phyloP scores from a whole-genome alignment of 2,113 vertebrate genomes.

The Sinosuthora webbiana region DNA sequence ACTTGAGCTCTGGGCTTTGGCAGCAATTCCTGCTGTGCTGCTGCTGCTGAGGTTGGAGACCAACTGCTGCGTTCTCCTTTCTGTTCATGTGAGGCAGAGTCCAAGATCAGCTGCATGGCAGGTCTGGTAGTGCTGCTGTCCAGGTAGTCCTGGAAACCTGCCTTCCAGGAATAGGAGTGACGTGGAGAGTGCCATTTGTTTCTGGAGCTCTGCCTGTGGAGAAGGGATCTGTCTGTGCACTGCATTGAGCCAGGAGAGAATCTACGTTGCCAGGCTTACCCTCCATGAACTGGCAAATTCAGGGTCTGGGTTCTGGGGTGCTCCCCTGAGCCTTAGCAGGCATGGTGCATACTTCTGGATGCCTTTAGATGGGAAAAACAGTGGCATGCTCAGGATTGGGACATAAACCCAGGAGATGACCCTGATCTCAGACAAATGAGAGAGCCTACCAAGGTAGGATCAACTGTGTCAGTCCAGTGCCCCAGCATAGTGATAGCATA shows the following conservation, averaged over 20 bases:
- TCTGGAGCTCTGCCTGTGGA: neutral
- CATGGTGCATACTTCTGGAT: neutral
- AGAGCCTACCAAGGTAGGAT: neutral
- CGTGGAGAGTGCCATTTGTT: neutral
- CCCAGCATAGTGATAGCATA: neutral
- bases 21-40: neutral
- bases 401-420: neutral
- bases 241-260: neutral
- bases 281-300: neutral
- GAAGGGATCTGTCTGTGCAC: neutral
- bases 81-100: neutral
- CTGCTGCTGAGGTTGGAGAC: conserved; percentile 41
- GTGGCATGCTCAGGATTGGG: neutral
- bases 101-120: conserved; percentile 23
- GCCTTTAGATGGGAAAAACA: neutral
- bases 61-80: neutral
- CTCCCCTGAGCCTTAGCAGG: neutral
- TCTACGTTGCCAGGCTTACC: neutral
- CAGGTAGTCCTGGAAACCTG: conserved; percentile 44
- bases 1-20: conserved; percentile 66
- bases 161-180: conserved; percentile 17
- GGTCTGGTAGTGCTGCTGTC: neutral
- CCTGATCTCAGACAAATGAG: neutral
- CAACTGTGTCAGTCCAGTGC: neutral
- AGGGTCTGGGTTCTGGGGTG: neutral